These are phyloP conservation scores for Carcina quercana DNA, from an alignment of 2,888 invertebrate species.

Conservation along the genomic window DNA sequence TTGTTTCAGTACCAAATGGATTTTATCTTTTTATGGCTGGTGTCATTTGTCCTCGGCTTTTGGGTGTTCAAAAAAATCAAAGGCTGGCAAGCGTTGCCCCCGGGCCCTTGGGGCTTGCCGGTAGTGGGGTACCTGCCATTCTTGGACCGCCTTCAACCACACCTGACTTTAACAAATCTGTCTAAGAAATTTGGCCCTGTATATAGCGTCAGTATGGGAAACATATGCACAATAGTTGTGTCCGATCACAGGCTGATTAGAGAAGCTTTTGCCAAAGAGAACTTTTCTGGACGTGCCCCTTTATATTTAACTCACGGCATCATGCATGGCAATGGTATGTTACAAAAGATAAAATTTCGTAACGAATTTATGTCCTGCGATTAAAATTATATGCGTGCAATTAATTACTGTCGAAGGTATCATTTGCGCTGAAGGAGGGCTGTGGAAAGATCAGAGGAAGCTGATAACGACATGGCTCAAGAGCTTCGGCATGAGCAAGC, in stretches of 20 bases:
- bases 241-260: slow-evolving; percentile 83
- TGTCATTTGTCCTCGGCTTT: slow-evolving; percentile 38
- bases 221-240: slow-evolving; percentile 83
- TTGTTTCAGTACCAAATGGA: slow-evolving; percentile 37
- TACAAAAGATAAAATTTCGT: neutral
- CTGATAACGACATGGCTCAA: slow-evolving; percentile 82
- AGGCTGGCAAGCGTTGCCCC: slow-evolving; percentile 73
- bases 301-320: slow-evolving; percentile 90
- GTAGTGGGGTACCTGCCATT: slow-evolving; percentile 86
- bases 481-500: slow-evolving; percentile 81
- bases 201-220: slow-evolving; percentile 84
- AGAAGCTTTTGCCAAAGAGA: slow-evolving; percentile 82
- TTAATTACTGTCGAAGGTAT: slow-evolving; percentile 73
- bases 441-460: slow-evolving; percentile 89
- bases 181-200: slow-evolving; percentile 82
- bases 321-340: slow-evolving; percentile 89
- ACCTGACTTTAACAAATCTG: slow-evolving; percentile 79
- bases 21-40: slow-evolving; percentile 36
- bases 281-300: slow-evolving; percentile 85
- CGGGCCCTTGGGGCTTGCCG: slow-evolving; percentile 87
- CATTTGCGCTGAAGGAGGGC: slow-evolving; percentile 85
- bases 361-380: neutral
- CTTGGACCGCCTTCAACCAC: slow-evolving; percentile 80
- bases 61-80: slow-evolving; percentile 51
- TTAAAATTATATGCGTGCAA: neutral